phyloP scores from a whole-genome alignment of 2,888 invertebrate species.

The Idaea straminata region DNA sequence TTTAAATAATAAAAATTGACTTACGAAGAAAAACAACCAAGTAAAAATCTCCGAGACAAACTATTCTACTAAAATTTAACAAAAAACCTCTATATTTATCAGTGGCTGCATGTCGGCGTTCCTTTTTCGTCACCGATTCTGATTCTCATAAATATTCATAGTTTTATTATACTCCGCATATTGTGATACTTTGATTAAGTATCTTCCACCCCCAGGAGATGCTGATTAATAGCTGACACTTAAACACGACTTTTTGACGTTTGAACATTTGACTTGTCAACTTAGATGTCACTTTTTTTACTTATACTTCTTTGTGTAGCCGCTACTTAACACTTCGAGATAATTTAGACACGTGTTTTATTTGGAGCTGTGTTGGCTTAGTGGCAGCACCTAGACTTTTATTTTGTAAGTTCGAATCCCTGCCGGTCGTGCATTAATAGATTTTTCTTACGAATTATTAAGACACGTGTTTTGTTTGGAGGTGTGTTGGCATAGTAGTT shows the following conservation, averaged over 20 bases:
- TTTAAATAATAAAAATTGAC: too few species aligned
- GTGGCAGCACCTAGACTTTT: too few species aligned
- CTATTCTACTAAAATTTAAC: too few species aligned
- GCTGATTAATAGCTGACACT: slow-evolving; percentile 57
- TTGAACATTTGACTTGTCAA: slow-evolving; percentile 19
- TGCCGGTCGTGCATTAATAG: too few species aligned
- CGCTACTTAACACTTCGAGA: not conserved
- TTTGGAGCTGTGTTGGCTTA: too few species aligned
- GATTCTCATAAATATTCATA: slow-evolving; percentile 76
- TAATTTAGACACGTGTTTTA: too few species aligned
- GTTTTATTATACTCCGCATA: slow-evolving; percentile 59
- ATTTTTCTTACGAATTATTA: too few species aligned
- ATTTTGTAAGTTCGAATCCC: too few species aligned
- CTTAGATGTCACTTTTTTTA: slow-evolving; percentile 11
- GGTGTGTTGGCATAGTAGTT: too few species aligned
- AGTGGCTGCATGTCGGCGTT: slow-evolving; percentile 48
- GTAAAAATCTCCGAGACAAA: too few species aligned
- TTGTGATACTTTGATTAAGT: slow-evolving; percentile 78
- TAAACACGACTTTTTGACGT: slow-evolving; percentile 33
- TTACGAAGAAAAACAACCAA: too few species aligned
- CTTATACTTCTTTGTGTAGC: not conserved
- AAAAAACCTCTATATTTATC: not conserved
- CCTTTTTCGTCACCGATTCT: slow-evolving; percentile 51
- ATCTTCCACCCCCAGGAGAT: slow-evolving; percentile 49
- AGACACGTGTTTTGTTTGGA: too few species aligned